A percentile compares a stretch with the other conserved stretches of the same genome.
phyloP scores from a whole-genome alignment of 2,113 vertebrate genomes.

The Carettochelys insculpta region DNA sequence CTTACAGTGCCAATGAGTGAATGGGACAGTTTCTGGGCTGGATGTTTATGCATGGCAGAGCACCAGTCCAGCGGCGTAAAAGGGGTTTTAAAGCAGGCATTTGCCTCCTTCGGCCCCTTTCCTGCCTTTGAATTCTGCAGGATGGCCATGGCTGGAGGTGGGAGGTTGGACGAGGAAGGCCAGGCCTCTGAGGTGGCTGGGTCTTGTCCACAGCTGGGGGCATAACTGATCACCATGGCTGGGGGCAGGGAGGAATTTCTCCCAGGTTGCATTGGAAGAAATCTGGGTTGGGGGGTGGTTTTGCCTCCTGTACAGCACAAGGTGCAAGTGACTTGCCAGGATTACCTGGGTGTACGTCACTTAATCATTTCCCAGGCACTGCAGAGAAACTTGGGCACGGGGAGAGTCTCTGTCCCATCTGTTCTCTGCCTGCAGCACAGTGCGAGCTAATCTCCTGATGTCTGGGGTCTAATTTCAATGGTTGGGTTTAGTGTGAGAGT shows the following conservation, averaged over 20 bases:
- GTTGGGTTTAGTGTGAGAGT: background rate
- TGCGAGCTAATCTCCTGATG: too few species aligned
- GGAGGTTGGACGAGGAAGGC: background rate
- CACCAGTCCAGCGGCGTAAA: background rate
- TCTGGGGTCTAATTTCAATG: background rate
- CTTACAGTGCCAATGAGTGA: background rate
- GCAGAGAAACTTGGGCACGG: too few species aligned
- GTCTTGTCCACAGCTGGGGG: background rate
- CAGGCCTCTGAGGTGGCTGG: background rate
- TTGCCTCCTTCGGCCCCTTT: background rate
- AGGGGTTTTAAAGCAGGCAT: background rate
- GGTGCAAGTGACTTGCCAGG: too few species aligned
- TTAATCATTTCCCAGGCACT: too few species aligned
- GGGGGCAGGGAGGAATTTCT: background rate
- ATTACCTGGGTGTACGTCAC: too few species aligned
- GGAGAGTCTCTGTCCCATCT: too few species aligned
- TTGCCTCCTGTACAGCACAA: too few species aligned
- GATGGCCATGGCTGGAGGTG: background rate
- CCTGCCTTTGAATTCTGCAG: background rate
- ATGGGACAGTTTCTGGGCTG: background rate
- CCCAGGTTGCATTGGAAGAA: background rate
- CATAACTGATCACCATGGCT: background rate
- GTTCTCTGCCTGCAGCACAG: too few species aligned
- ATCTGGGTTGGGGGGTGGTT: background rate
- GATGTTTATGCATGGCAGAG: background rate